Percentiles rank a stretch among this genome's conserved stretches.
Conservation (phyloP, 2,888 invertebrate genomes). For the Xiphydria camelus region DNA sequence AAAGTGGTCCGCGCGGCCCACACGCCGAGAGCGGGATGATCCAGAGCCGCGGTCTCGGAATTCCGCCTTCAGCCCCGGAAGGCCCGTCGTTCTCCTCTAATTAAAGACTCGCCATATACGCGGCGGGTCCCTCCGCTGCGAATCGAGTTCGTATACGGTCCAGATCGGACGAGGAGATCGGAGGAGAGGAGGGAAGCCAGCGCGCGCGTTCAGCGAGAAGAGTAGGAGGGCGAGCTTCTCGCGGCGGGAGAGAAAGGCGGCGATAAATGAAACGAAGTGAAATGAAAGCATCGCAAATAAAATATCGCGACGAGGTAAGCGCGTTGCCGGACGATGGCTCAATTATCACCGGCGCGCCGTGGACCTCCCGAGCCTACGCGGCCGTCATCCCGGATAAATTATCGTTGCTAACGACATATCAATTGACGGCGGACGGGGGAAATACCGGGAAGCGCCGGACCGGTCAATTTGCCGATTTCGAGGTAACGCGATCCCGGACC, state of each 20-base stretch:
- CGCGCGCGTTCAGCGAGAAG: no score
- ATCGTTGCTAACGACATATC: slow-evolving; percentile 43
- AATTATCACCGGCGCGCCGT: slow-evolving; percentile 40
- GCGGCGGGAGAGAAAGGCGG: no score
- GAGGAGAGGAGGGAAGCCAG: no score
- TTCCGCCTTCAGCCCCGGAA: no score
- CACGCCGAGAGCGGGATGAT: no score
- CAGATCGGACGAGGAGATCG: no score
- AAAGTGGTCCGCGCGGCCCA: not conserved
- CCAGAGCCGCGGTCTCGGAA: not conserved
- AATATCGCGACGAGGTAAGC: slow-evolving; percentile 17
- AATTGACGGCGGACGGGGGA: slow-evolving; percentile 27
- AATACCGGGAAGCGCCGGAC: slow-evolving; percentile 31
- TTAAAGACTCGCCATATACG: not conserved
- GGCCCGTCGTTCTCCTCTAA: not conserved
- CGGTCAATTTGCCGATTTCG: slow-evolving; percentile 41
- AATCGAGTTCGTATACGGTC: no score
- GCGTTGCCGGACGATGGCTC: slow-evolving; percentile 32
- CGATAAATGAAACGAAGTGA: no score
- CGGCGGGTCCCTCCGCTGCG: no score
- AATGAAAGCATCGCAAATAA: no score
- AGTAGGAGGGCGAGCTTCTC: no score
- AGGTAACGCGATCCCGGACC: slow-evolving; percentile 24
- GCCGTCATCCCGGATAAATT: slow-evolving; percentile 35
- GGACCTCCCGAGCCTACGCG: slow-evolving; percentile 24